Conservation (phyloP, 2,888 invertebrate genomes). For the Tanypteryx hageni region DNA sequence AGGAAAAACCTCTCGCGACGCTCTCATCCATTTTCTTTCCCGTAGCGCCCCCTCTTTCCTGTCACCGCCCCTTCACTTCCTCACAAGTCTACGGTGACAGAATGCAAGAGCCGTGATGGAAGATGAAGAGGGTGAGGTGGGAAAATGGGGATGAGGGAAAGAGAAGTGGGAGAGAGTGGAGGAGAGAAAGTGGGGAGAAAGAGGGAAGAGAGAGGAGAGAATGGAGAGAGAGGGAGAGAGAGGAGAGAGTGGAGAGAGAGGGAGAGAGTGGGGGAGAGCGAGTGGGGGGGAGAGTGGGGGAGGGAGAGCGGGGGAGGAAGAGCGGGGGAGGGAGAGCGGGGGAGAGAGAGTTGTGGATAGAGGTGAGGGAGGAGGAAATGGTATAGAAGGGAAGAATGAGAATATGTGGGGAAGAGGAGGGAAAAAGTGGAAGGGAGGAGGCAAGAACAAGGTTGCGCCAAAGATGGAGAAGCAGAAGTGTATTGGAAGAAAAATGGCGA, state of each 20-base stretch:
- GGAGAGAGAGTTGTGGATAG: not conserved
- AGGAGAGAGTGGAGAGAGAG: not conserved
- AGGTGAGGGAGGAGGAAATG: not conserved
- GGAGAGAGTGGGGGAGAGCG: not conserved
- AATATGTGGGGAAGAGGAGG: not conserved
- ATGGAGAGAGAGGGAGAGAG: not conserved
- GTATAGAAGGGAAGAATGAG: not conserved
- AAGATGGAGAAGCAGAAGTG: not conserved
- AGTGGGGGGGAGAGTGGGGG: too few relatives aligned
- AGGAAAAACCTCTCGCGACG: not conserved
- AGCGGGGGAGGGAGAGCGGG: not conserved
- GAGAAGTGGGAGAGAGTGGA: not conserved
- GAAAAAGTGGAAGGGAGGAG: not conserved
- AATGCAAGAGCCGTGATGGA: not conserved
- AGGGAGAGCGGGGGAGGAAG: not conserved
- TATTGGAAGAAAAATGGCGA: slow-evolving; percentile 14
- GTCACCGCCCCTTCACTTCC: not conserved
- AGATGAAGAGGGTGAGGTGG: not conserved
- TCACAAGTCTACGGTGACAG: not conserved
- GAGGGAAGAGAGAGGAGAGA: not conserved
- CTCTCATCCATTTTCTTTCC: slow-evolving; percentile 17
- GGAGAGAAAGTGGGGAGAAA: not conserved
- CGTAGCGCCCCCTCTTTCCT: not conserved
- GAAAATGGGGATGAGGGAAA: not conserved
- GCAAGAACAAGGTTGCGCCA: not conserved